These are phyloP conservation scores for Lordiphosa stackelbergi DNA, from an alignment of 1,140 invertebrate species.

Conservation along the genomic window DNA sequence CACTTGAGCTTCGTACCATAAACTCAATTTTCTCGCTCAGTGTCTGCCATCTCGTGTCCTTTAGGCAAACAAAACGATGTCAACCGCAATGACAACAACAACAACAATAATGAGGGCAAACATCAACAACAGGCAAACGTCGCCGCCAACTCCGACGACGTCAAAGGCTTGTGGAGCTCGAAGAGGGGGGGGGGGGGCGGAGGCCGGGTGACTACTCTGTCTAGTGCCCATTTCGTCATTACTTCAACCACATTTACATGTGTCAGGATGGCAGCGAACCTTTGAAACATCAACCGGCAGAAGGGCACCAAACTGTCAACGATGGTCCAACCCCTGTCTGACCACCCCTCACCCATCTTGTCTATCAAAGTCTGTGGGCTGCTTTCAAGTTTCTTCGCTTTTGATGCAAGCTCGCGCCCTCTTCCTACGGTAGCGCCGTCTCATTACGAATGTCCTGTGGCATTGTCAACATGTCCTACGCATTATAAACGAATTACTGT, in stretches of 20 bases:
- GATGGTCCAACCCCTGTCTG: slow-evolving; percentile 58
- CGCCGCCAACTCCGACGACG: slow-evolving; percentile 44
- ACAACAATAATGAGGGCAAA: slow-evolving; percentile 74
- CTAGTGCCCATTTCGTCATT: slow-evolving; percentile 76
- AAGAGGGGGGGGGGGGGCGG: slow-evolving; percentile 5
- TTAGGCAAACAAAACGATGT: slow-evolving; percentile 70
- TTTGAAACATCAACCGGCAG: slow-evolving; percentile 58
- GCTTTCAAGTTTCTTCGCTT: slow-evolving; percentile 74
- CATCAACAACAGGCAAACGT: slow-evolving; percentile 63
- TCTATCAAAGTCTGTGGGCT: slow-evolving; percentile 61
- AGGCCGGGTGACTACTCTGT: slow-evolving; percentile 35
- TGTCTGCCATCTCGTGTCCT: slow-evolving; percentile 37
- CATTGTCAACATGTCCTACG: slow-evolving; percentile 76
- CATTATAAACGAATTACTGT: slow-evolving; percentile 76
- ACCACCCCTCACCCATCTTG: slow-evolving; percentile 37
- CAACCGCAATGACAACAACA: slow-evolving; percentile 66
- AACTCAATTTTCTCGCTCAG: slow-evolving; percentile 11
- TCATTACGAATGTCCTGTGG: slow-evolving; percentile 75
- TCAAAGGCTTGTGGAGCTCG: slow-evolving; percentile 61
- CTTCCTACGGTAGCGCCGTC: slow-evolving; percentile 25
- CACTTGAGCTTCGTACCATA: too few relatives aligned
- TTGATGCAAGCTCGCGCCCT: slow-evolving; percentile 33
- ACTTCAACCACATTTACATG: slow-evolving; percentile 76
- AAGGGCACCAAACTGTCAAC: slow-evolving; percentile 48
- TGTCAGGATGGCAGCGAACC: slow-evolving; percentile 57